phyloP scores from a whole-genome alignment of 2,888 invertebrate species.

The Spodoptera picta region DNA sequence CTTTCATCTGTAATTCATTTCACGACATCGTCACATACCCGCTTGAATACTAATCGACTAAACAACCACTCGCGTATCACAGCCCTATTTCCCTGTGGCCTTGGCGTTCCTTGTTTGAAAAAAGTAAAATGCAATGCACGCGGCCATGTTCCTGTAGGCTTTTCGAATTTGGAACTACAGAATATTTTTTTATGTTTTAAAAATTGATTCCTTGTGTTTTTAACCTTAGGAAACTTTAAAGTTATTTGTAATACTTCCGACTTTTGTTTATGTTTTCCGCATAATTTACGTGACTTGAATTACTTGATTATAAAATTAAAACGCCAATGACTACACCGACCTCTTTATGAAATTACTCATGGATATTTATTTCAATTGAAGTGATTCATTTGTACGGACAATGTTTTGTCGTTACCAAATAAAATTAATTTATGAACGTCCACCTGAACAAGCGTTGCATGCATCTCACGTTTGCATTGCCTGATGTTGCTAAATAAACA shows the following conservation, averaged over 20 bases:
- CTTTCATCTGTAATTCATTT: slow-evolving; percentile 72
- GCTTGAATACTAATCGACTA: slow-evolving; percentile 65
- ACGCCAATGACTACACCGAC: slow-evolving; percentile 1
- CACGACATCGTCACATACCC: slow-evolving; percentile 66
- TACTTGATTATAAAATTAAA: neutral
- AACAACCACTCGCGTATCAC: slow-evolving; percentile 24
- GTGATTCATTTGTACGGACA: slow-evolving; percentile 37
- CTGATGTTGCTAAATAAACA: slow-evolving; percentile 65
- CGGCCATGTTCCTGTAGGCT: neutral
- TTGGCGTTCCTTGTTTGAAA: slow-evolving; percentile 54
- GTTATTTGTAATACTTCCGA: slow-evolving; percentile 18
- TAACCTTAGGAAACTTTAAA: slow-evolving; percentile 33
- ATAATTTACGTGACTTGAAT: slow-evolving; percentile 10
- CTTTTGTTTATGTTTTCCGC: slow-evolving; percentile 8
- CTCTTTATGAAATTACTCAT: slow-evolving; percentile 32
- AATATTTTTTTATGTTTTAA: neutral
- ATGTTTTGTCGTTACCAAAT: slow-evolving; percentile 36
- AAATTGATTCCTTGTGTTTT: slow-evolving; percentile 33
- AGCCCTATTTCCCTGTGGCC: slow-evolving; percentile 53
- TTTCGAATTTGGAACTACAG: too few relatives aligned
- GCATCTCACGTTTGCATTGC: slow-evolving; percentile 65
- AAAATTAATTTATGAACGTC: slow-evolving; percentile 24
- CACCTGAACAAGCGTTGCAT: slow-evolving; percentile 38
- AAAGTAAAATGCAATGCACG: slow-evolving; percentile 20
- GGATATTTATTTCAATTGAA: slow-evolving; percentile 4